Conservation (phyloP, 1,140 invertebrate genomes). For the Zaprionus lachaisei region DNA sequence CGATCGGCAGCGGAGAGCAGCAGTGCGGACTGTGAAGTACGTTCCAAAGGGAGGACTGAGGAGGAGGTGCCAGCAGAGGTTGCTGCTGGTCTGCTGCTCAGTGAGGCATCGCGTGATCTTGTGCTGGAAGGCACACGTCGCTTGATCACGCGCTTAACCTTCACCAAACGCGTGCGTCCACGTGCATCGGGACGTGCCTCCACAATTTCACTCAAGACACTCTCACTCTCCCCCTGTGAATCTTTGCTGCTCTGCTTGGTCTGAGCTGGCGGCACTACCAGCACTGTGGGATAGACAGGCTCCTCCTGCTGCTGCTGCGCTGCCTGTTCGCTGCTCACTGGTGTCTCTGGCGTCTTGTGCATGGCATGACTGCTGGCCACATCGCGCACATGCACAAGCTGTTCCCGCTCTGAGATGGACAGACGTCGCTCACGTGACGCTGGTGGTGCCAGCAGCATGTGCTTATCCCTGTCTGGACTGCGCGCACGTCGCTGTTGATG, state of each 20-base stretch:
- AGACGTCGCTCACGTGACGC: constrained; percentile 66
- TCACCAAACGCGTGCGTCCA: constrained; percentile 70
- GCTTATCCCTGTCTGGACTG: constrained; percentile 49
- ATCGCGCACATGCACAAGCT: constrained; percentile 76
- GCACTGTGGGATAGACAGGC: constrained; percentile 58
- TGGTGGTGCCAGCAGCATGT: constrained; percentile 62
- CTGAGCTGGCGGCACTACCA: constrained; percentile 66
- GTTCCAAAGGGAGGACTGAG: background rate
- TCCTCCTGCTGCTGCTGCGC: constrained; percentile 17
- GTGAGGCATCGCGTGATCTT: constrained; percentile 71
- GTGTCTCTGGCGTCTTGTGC: constrained; percentile 45
- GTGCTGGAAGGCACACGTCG: constrained; percentile 73
- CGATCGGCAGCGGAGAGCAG: constrained; percentile 53
- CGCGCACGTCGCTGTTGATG: constrained; percentile 56
- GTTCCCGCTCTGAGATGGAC: constrained; percentile 75
- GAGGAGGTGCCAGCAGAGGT: background rate
- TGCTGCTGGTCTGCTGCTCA: constrained; percentile 43
- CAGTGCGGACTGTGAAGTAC: constrained; percentile 30
- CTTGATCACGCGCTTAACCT: constrained; percentile 75
- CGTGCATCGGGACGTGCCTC: constrained; percentile 73
- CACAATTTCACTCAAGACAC: constrained; percentile 69
- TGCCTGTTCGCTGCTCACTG: constrained; percentile 16
- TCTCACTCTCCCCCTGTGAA: constrained; percentile 52
- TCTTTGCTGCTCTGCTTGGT: constrained; percentile 47
- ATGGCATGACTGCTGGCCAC: constrained; percentile 67